A percentile compares a stretch with the other conserved stretches of the same genome.
phyloP scores from a whole-genome alignment of 2,888 invertebrate species.

The Colostygia pectinataria region DNA sequence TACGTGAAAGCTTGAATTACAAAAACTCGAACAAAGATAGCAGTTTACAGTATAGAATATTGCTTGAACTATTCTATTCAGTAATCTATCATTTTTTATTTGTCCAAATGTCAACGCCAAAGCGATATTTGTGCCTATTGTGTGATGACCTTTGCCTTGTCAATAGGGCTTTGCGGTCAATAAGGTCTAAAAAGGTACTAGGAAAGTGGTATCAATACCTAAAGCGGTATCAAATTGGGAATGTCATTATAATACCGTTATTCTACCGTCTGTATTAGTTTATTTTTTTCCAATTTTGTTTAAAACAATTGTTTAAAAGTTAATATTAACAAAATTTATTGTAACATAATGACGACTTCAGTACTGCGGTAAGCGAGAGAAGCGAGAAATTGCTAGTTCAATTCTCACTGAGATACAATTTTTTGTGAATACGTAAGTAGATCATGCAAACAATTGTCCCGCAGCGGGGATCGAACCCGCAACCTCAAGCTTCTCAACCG shows the following conservation, averaged over 20 bases:
- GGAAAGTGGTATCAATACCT: conserved; percentile 1
- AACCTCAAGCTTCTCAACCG: too few species aligned
- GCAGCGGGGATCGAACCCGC: too few species aligned
- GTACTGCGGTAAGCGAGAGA: too few species aligned
- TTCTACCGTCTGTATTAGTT: conserved; percentile 2
- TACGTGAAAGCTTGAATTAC: background rate
- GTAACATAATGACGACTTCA: too few species aligned
- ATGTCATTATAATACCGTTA: conserved; percentile 1
- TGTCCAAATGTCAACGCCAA: conserved; percentile 27
- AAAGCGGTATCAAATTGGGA: too few species aligned
- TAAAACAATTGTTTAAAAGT: conserved; percentile 1
- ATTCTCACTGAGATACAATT: too few species aligned
- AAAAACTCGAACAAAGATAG: background rate
- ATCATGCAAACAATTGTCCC: too few species aligned
- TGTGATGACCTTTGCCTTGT: conserved; percentile 25
- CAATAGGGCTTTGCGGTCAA: conserved; percentile 23
- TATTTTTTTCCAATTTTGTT: conserved; percentile 3
- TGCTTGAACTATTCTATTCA: conserved; percentile 1
- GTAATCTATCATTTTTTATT: conserved; percentile 19
- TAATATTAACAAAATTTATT: too few species aligned
- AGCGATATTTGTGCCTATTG: conserved; percentile 6
- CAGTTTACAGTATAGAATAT: background rate
- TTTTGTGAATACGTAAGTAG: too few species aligned
- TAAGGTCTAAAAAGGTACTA: conserved; percentile 18
- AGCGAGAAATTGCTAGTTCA: too few species aligned